phyloP scores from a whole-genome alignment of 2,113 vertebrate species.

The Pterophyllum scalare region DNA sequence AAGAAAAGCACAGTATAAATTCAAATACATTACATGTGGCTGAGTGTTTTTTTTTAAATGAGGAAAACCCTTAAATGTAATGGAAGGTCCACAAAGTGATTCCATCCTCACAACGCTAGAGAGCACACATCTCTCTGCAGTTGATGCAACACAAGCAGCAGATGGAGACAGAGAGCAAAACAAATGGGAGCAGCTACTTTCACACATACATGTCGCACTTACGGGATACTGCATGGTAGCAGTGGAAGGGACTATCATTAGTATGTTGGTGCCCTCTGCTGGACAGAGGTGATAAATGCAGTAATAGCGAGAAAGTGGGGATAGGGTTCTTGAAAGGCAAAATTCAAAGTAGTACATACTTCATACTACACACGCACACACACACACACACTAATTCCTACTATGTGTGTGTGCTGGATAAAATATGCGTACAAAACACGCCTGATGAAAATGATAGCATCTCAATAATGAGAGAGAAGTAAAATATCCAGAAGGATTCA shows the following conservation, averaged over 20 bases:
- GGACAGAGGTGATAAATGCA: constrained; percentile 42
- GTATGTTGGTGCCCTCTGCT: constrained; percentile 61
- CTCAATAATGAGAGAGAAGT: not conserved
- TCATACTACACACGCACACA: not conserved
- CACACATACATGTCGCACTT: not conserved
- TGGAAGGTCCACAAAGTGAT: not conserved
- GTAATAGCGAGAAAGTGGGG: not conserved
- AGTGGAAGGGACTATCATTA: not conserved
- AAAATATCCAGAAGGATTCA: not conserved
- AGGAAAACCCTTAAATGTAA: not conserved
- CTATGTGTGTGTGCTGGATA: not conserved
- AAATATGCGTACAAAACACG: not conserved
- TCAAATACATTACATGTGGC: not conserved
- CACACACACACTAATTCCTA: not conserved
- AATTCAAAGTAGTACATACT: constrained; percentile 4
- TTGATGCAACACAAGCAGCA: constrained; percentile 7
- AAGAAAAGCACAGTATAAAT: not conserved
- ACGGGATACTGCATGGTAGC: not conserved
- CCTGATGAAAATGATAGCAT: not conserved
- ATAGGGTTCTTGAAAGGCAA: not conserved
- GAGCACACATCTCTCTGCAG: not conserved
- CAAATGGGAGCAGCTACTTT: not conserved
- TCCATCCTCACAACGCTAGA: not conserved
- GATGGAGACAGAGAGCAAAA: constrained; percentile 38
- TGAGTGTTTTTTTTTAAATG: not conserved